These are phyloP conservation scores for Bothrops alternatus DNA, from an alignment of 2,797 vertebrate genomes.

Conservation along the genomic window DNA sequence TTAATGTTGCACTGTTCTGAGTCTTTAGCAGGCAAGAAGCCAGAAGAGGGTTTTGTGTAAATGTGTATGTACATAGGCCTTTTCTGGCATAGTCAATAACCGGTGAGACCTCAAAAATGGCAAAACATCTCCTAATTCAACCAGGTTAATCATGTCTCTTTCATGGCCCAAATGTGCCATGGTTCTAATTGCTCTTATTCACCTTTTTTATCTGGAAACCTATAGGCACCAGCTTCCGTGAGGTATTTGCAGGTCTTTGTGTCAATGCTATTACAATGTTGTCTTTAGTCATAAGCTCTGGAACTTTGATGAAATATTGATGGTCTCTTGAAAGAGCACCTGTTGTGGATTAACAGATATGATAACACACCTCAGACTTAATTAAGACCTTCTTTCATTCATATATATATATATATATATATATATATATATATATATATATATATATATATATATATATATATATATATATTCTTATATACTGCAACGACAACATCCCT, in stretches of 20 bases:
- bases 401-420: too few relatives aligned
- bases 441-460: too few relatives aligned
- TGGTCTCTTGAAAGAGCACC: slow-evolving; percentile 39
- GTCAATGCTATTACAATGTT: slow-evolving; percentile 69
- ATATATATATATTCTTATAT: background rate
- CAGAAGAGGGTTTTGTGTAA: background rate
- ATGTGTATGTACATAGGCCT: background rate
- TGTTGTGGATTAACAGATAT: slow-evolving; percentile 37
- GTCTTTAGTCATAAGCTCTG: slow-evolving; percentile 32
- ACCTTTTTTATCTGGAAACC: slow-evolving; percentile 66
- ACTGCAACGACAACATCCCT: background rate
- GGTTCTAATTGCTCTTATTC: slow-evolving; percentile 24
- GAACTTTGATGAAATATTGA: slow-evolving; percentile 62
- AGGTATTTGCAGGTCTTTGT: slow-evolving; percentile 28
- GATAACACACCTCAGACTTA: background rate
- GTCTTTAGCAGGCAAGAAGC: background rate
- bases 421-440: too few relatives aligned
- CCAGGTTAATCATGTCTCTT: background rate
- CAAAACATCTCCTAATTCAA: background rate
- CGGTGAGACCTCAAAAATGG: background rate
- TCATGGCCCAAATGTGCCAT: background rate
- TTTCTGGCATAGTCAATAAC: background rate
- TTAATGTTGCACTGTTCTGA: background rate
- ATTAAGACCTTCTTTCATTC: background rate
- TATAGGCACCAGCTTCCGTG: slow-evolving; percentile 23